Conservation (phyloP, 2,797 vertebrate genomes). For the Tarsius wallacei region DNA sequence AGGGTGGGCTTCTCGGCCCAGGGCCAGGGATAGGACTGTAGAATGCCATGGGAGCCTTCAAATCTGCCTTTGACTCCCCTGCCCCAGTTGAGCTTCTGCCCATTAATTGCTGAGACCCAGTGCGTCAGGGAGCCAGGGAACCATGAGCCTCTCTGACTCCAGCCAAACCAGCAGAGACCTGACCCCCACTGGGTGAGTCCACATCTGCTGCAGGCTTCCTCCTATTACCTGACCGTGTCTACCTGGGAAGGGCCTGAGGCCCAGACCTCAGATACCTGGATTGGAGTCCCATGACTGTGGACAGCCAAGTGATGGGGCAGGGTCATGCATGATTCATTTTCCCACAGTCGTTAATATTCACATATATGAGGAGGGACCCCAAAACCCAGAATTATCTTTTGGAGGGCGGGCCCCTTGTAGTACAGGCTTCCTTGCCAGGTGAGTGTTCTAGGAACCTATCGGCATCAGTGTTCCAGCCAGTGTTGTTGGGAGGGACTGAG, state of each 20-base stretch:
- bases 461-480: no score
- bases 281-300: neutral
- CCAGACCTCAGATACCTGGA: neutral
- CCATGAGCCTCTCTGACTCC: neutral
- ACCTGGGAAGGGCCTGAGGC: neutral
- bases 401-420: no score
- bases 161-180: neutral
- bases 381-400: no score
- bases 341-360: neutral
- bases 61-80: neutral
- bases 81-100: neutral
- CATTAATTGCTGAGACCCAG: neutral
- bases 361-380: no score
- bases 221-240: neutral
- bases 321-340: neutral
- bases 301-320: neutral
- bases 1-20: neutral
- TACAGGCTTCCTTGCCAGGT: no score
- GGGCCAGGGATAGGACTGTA: neutral
- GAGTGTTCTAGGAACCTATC: no score
- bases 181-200: neutral
- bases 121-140: neutral
- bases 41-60: neutral
- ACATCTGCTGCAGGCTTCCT: no score
- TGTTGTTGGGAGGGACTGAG: no score